Conservation (phyloP, 2,888 invertebrate genomes). For the Leucozona laternaria region DNA sequence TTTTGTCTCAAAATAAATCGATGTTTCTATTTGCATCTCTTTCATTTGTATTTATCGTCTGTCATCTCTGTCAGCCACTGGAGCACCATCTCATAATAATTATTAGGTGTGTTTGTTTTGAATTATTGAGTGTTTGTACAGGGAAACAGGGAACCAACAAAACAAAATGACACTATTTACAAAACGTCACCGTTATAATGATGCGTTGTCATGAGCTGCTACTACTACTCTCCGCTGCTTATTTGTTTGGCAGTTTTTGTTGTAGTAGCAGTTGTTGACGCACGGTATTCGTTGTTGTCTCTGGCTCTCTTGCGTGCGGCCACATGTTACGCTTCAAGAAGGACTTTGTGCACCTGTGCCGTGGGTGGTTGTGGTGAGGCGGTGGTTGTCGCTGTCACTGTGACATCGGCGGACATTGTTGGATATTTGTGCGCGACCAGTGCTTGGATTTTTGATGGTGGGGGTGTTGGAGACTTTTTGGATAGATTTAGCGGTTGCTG, state of each 20-base stretch:
- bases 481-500: constrained; percentile 95
- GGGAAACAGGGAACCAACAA: constrained; percentile 70
- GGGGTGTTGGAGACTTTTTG: constrained; percentile 92
- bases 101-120: constrained; percentile 45
- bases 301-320: constrained; percentile 47
- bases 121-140: constrained; percentile 55
- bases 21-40: constrained; percentile 70
- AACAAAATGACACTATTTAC: constrained; percentile 74
- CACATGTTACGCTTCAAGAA: constrained; percentile 86
- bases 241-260: constrained; percentile 53
- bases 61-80: constrained; percentile 56
- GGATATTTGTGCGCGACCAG: constrained; percentile 82
- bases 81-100: constrained; percentile 65
- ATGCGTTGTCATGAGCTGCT: constrained; percentile 34
- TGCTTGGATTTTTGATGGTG: constrained; percentile 85
- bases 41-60: constrained; percentile 49
- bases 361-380: constrained; percentile 75
- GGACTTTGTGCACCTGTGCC: constrained; percentile 85
- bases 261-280: constrained; percentile 30
- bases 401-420: constrained; percentile 82
- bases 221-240: constrained; percentile 52
- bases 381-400: constrained; percentile 81
- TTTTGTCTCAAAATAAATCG: constrained; percentile 72
- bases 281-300: constrained; percentile 71
- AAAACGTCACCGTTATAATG: constrained; percentile 46